Conservation (phyloP, 2,797 vertebrate genomes). For the Lacerta agilis region DNA sequence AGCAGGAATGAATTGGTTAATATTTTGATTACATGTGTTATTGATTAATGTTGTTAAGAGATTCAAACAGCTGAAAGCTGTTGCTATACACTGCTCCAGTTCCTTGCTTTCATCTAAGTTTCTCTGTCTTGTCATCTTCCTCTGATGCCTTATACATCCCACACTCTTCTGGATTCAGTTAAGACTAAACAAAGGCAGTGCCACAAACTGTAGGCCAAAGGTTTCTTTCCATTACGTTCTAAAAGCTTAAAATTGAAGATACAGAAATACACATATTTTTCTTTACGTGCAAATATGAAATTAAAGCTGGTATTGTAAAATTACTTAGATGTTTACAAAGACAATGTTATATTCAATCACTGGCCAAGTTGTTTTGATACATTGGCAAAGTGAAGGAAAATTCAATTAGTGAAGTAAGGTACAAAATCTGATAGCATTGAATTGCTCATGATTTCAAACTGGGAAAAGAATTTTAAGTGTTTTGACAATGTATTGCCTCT, state of each 20-base stretch:
- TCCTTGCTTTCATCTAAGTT: background rate
- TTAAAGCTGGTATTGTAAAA: background rate
- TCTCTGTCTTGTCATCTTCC: background rate
- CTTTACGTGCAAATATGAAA: background rate
- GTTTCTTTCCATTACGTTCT: background rate
- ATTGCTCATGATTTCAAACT: background rate
- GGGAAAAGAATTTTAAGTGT: accelerated
- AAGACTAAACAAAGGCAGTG: background rate
- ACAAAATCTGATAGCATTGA: background rate
- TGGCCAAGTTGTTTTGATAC: background rate
- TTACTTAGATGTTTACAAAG: background rate
- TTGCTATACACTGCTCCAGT: background rate
- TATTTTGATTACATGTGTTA: background rate
- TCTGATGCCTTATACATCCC: background rate
- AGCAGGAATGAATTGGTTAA: background rate
- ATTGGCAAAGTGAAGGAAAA: background rate
- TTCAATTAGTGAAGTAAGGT: background rate
- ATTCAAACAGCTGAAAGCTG: background rate
- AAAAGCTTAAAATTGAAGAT: background rate
- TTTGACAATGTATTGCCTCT: slow-evolving; percentile 36
- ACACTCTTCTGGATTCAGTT: background rate
- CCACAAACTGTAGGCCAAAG: background rate
- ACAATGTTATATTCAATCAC: background rate
- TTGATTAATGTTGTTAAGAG: background rate
- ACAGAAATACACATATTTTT: background rate